Evolutionary conservation across 2,113 vertebrate species (phyloP).

Genomic region (Reinhardtius hippoglossoides): DNA sequence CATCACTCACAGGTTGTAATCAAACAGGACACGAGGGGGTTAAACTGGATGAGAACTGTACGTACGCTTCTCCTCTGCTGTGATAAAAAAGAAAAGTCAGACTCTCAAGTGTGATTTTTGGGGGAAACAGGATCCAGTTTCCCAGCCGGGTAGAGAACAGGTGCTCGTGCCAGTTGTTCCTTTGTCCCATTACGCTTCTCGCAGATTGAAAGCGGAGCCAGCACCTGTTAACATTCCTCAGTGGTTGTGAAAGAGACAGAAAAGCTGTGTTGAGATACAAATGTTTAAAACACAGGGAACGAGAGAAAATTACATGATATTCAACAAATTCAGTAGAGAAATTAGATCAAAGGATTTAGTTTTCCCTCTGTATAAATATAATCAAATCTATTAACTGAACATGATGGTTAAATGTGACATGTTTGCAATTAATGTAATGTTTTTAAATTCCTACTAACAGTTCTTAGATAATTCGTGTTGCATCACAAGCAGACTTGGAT

Average conservation of each 20-base stretch:
- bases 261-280: conserved; percentile 24
- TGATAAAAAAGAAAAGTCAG: conserved; percentile 26
- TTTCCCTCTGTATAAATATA: neutral
- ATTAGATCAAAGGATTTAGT: neutral
- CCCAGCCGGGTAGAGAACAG: conserved; percentile 67
- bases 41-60: conserved; percentile 32
- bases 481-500: neutral
- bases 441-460: neutral
- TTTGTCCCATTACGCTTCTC: conserved; percentile 40
- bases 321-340: neutral
- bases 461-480: neutral
- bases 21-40: neutral
- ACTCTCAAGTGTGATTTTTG: conserved; percentile 39
- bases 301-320: neutral
- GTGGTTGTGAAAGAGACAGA: conserved; percentile 2
- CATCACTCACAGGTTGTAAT: neutral
- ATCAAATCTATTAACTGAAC: neutral
- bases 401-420: too few species aligned
- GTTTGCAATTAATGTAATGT: neutral
- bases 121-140: conserved; percentile 59
- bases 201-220: conserved; percentile 54
- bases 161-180: conserved; percentile 74
- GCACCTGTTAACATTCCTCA: conserved; percentile 73
- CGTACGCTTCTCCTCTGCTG: conserved; percentile 35
- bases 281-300: conserved; percentile 7